Percentiles rank a stretch among this genome's conserved stretches.
phyloP scores from a whole-genome alignment of 2,888 invertebrate genomes.

The Eurois occulta region DNA sequence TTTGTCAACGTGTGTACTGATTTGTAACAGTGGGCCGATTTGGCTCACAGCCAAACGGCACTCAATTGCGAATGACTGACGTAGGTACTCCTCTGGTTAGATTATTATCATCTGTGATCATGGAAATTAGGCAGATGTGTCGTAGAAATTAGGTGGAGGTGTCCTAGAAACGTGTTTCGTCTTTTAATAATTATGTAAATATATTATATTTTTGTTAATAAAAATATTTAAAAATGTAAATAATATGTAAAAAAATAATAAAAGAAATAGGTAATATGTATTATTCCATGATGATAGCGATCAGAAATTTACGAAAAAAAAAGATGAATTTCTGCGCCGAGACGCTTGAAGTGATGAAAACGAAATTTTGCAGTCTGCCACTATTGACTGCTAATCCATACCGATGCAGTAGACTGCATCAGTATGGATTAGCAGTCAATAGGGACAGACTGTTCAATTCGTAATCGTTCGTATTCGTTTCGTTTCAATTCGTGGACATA shows the following conservation, averaged over 20 bases:
- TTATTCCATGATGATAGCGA: background rate
- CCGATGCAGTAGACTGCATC: too few species aligned
- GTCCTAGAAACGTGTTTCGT: background rate
- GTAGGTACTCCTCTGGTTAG: slow-evolving; percentile 47
- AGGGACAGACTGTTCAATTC: too few species aligned
- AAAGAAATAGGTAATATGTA: too few species aligned
- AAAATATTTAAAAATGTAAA: too few species aligned
- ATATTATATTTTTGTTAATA: too few species aligned
- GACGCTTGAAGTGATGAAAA: background rate
- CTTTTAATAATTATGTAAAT: too few species aligned
- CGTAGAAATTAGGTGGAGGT: background rate
- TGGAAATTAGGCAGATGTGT: slow-evolving; percentile 34
- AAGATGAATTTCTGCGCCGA: background rate
- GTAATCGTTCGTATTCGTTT: too few species aligned
- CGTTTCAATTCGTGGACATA: too few species aligned
- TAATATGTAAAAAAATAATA: too few species aligned
- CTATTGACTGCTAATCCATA: background rate
- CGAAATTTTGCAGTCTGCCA: background rate
- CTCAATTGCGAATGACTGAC: slow-evolving; percentile 65
- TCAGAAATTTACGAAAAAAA: background rate
- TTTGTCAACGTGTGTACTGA: slow-evolving; percentile 51
- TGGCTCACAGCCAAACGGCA: slow-evolving; percentile 66
- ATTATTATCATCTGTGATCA: slow-evolving; percentile 56
- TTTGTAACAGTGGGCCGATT: slow-evolving; percentile 60
- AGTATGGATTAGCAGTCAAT: too few species aligned